Conservation (phyloP, 1,140 invertebrate species). For the Drosophila subpulchrella region DNA sequence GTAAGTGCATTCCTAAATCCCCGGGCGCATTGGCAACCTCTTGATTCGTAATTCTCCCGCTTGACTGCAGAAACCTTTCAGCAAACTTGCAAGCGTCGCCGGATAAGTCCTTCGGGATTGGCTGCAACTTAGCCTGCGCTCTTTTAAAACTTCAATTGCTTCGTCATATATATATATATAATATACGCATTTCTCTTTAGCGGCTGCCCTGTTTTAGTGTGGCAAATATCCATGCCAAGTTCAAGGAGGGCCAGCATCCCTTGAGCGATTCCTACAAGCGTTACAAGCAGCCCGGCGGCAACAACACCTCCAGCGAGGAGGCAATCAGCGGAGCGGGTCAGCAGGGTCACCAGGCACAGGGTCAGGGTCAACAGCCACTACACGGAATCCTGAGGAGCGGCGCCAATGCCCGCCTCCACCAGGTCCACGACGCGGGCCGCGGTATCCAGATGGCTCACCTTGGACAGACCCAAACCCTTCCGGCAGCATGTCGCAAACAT, state of each 20-base stretch:
- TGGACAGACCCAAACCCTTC: slow-evolving; percentile 56
- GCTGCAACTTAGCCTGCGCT: background rate
- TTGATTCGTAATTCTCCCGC: background rate
- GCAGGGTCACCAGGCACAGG: background rate
- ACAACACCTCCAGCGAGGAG: slow-evolving; percentile 20
- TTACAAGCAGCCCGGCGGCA: slow-evolving; percentile 46
- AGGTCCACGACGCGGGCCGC: slow-evolving; percentile 48
- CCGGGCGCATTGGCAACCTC: background rate
- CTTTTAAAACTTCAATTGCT: background rate
- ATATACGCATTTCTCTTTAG: slow-evolving; percentile 18
- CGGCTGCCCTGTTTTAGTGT: slow-evolving; percentile 76
- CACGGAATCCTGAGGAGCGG: slow-evolving; percentile 21
- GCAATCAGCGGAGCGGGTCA: slow-evolving; percentile 2
- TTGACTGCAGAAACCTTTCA: slow-evolving; percentile 19
- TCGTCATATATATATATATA: background rate
- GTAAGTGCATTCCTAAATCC: background rate
- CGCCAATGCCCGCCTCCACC: slow-evolving; percentile 46
- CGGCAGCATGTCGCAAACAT: slow-evolving; percentile 62
- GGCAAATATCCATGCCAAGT: slow-evolving; percentile 63
- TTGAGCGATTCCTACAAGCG: slow-evolving; percentile 70
- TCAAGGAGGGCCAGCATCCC: slow-evolving; percentile 50
- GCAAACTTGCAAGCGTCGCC: background rate
- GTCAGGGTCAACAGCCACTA: background rate
- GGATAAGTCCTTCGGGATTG: background rate
- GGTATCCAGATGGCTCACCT: background rate